Conservation (phyloP, 2,888 invertebrate genomes). For the Amiota communis region DNA sequence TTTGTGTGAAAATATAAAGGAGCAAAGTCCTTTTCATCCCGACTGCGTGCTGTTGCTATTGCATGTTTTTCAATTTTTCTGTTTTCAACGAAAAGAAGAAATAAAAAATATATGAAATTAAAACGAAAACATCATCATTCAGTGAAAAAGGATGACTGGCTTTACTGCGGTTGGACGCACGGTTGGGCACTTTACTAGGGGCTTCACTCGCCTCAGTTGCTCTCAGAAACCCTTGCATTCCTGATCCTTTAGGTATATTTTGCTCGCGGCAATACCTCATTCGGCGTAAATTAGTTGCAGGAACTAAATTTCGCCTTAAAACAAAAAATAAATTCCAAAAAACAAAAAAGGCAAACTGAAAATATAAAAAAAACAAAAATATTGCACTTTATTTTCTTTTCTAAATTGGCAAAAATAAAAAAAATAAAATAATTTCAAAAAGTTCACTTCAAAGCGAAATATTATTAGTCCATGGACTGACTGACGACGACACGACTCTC, state of each 20-base stretch:
- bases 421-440: not conserved
- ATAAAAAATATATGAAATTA: not conserved
- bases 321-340: slow-evolving; percentile 16
- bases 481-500: not conserved
- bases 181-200: not conserved
- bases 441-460: slow-evolving; percentile 5
- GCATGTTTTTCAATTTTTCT: not conserved
- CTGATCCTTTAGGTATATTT: not conserved
- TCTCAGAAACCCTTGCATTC: not conserved
- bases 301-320: not conserved
- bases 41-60: not conserved
- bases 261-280: not conserved
- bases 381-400: not conserved
- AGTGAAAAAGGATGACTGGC: not conserved
- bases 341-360: not conserved
- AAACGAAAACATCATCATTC: not conserved
- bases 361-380: not conserved
- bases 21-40: not conserved
- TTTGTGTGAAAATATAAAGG: not conserved
- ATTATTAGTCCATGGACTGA: not conserved
- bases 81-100: not conserved
- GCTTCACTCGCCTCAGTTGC: not conserved
- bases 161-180: slow-evolving; percentile 20
- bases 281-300: slow-evolving; percentile 14
- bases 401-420: slow-evolving; percentile 8